Percentiles rank a stretch among this genome's conserved stretches.
phyloP scores from a whole-genome alignment of 1,140 invertebrate species.

The Chlorops oryzae region DNA sequence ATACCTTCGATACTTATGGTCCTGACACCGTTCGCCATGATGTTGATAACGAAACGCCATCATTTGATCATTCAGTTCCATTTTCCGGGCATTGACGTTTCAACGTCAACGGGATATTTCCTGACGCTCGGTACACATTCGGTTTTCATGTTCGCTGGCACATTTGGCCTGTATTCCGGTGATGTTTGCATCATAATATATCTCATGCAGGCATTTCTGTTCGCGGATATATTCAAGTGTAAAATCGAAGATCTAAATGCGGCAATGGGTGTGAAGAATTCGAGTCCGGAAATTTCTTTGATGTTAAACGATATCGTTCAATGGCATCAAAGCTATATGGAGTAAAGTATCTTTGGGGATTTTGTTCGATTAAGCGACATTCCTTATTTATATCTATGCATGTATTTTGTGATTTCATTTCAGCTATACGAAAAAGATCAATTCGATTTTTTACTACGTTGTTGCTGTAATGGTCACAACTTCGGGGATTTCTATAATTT shows the following conservation, averaged over 20 bases:
- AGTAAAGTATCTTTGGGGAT: too few relatives aligned
- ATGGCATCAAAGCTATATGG: constrained; percentile 24
- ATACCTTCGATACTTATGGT: constrained; percentile 11
- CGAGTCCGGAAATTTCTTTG: not conserved
- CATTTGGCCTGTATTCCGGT: constrained; percentile 21
- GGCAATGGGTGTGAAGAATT: not conserved
- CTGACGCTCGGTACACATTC: constrained; percentile 14
- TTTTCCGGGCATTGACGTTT: constrained; percentile 20
- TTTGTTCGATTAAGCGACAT: too few relatives aligned
- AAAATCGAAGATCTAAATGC: constrained; percentile 19
- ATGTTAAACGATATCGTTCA: constrained; percentile 17
- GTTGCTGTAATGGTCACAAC: constrained; percentile 17
- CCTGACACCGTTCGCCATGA: not conserved
- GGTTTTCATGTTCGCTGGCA: constrained; percentile 8
- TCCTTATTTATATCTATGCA: not conserved
- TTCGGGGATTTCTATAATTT: constrained; percentile 19
- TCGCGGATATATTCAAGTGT: constrained; percentile 18
- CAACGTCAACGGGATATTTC: constrained; percentile 11
- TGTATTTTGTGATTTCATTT: not conserved
- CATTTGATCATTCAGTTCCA: constrained; percentile 20
- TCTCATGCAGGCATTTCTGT: constrained; percentile 17
- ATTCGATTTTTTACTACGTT: constrained; percentile 16
- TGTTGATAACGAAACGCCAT: not conserved
- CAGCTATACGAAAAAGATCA: constrained; percentile 18
- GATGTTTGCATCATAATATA: constrained; percentile 20